Evolutionary conservation across 2,113 vertebrate genomes (phyloP).

Genomic region (Oreochromis aureus): DNA sequence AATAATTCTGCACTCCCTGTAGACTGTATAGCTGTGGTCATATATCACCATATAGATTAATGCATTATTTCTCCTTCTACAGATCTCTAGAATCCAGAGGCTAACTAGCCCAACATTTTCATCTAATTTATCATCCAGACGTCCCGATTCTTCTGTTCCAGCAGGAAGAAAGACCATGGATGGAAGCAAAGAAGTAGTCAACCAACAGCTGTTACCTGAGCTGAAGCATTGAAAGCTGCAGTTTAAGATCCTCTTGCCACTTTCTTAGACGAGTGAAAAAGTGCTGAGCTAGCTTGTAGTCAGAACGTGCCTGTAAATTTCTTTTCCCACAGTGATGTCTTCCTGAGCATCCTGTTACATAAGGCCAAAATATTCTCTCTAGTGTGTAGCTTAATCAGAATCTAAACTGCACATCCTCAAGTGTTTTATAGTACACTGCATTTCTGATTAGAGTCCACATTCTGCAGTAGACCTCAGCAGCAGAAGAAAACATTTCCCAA

Average conservation of each 20-base stretch:
- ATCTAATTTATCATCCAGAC: neutral
- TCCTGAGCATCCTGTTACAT: neutral
- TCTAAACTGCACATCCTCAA: neutral
- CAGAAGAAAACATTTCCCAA: neutral
- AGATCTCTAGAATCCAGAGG: constrained; percentile 75
- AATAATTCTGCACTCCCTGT: no score
- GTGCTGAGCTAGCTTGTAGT: constrained; percentile 13
- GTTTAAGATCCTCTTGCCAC: neutral
- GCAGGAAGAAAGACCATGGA: constrained; percentile 28
- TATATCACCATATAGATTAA: neutral
- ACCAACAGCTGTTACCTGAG: constrained; percentile 45
- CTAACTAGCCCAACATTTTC: constrained; percentile 21
- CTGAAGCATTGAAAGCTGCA: constrained; percentile 13
- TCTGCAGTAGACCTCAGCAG: neutral
- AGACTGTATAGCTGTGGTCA: neutral
- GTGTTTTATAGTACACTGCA: neutral
- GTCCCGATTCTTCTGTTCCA: constrained; percentile 23
- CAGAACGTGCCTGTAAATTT: neutral
- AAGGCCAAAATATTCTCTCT: neutral
- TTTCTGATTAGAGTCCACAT: neutral
- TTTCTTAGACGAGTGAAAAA: constrained; percentile 7
- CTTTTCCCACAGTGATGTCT: neutral
- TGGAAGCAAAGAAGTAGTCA: constrained; percentile 44
- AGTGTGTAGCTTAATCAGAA: neutral
- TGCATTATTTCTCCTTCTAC: neutral